Evolutionary conservation across 2,113 vertebrate genomes (phyloP), one percentile per base, ranked within the genome.

Genomic region (Xiphias gladius): DNA sequence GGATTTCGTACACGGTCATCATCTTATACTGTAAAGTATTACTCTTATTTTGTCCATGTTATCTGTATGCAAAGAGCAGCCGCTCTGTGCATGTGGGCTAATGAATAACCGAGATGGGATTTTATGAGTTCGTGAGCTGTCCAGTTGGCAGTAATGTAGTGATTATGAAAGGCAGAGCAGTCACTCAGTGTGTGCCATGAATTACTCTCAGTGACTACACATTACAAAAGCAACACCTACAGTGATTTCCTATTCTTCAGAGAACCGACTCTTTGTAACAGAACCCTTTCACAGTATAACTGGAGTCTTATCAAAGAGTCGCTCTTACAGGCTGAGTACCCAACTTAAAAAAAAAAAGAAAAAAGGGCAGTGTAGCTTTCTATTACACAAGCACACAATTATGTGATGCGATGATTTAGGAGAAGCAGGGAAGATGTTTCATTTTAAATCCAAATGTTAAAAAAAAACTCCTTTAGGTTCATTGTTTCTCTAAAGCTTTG

Each of bases 191-290:
- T 61, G 46, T 30, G 13, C 54, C 50, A 75, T 82, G 63, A 65
- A 82, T 84, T 84, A 65, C 74, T 89, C 64, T 75, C 71, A 59
- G 66, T 62, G 83, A 46, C 46, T 85, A 76, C 65, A 76, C 75
- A 84, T 76, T 80, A 79, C 70, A 62, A 73, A 65, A 76, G 28
- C 80, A 82, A 50, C 68, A 66, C 69, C 11, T 7, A 26, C 52
- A 62, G 50, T 50, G 75, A 79, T 59, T 76, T 83, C 66, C 66
- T 57, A 7, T 75, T 67, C 64, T 58, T 78, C 63, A 22, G 32
- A 79, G 67, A 72, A 20, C 30, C 62, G 64, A 73, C 19, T 76
- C 39, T 39, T 52, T 78, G 55, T 62, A 85, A 74, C 26, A 24
- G 54, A 35, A 61, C 28, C 63, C 43, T 65, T 72, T 77, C 74